Evolutionary conservation across 2,888 invertebrate species (phyloP), one percentile per base, ranked within the genome.

Genomic region (Stomorhina lunata): DNA sequence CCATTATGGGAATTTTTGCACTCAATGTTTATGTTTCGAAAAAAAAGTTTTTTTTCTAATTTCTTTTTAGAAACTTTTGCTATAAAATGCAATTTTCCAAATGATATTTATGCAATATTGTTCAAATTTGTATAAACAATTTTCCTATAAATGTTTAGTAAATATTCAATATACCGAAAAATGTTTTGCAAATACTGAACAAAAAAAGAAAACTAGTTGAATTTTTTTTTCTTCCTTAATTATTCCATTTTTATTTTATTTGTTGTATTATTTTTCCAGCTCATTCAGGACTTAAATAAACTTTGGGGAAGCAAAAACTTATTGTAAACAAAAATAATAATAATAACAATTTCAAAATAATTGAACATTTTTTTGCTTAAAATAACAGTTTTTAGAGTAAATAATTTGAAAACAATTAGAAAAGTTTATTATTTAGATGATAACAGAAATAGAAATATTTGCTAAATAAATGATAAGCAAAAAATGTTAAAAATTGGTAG

Each of bases 1-100:
- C 66, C 15, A 45, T 78, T 73, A 73, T 81, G 81, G 78, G 81
- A 81, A 81, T 57, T 73, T 81, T 69, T 81, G 73, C 81, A 81
- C 78, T 81, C 81, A 78, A 40, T 77, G 65, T 80, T 76, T 80
- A 63, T 63, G 20, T 63, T 75, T 6, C n/a, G n/a, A n/a, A n/a
- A n/a, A 22, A 20, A 61, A 63, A 68, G 15, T 61, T 48, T 63
- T 75, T 57, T 59, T 10, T 45, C 15, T 9, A 10, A 25, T 45
- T 12, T 29, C 17, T 15, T 20, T 34, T 43, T n/a, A n/a, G n/a
- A n/a, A n/a, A n/a, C 2, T 40, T 72, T 69, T 69, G 27, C 25
- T n/a, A n/a, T n/a, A n/a, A 66, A 71, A 59, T 80, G 76, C 76
- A 76, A 65, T 76, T 65, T 76, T 17, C 20, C n/a, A n/a, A 69